These are phyloP conservation scores for Ashinkailepas kermadecensis DNA, from an alignment of 2,888 invertebrate genomes.

Conservation along the genomic window DNA sequence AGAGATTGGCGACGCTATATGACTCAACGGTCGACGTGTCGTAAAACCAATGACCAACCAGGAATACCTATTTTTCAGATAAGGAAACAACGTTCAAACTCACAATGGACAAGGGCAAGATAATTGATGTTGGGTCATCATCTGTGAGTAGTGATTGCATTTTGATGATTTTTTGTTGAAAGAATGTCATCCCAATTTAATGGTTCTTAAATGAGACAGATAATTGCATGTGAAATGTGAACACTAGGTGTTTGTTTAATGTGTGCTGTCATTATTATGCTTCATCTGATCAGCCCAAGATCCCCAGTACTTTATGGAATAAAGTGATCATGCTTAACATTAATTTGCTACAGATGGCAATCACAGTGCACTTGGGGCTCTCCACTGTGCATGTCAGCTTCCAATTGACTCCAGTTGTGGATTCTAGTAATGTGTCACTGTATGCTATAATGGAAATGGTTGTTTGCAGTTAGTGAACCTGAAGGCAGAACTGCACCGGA, in stretches of 20 bases:
- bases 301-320: too few relatives aligned
- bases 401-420: not conserved
- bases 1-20: too few relatives aligned
- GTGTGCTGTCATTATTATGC: not conserved
- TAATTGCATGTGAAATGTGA: not conserved
- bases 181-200: not conserved
- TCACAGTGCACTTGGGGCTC: not conserved
- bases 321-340: too few relatives aligned
- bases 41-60: too few relatives aligned
- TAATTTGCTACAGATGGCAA: too few relatives aligned
- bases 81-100: too few relatives aligned
- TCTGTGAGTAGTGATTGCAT: not conserved
- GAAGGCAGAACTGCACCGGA: conserved; percentile 79
- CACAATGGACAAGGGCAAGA: not conserved
- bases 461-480: conserved; percentile 45
- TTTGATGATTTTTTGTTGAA: not conserved
- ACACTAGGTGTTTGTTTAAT: not conserved
- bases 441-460: too few relatives aligned
- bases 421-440: not conserved
- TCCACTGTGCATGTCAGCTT: not conserved
- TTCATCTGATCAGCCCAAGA: not conserved
- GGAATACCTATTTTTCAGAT: too few relatives aligned
- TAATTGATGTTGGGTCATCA: not conserved
- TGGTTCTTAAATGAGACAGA: not conserved
- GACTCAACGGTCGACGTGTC: too few relatives aligned